Evolutionary conservation across 2,888 invertebrate genomes (phyloP), one percentile per base, ranked within the genome.

Genomic region (Drosophila austrosaltans): DNA sequence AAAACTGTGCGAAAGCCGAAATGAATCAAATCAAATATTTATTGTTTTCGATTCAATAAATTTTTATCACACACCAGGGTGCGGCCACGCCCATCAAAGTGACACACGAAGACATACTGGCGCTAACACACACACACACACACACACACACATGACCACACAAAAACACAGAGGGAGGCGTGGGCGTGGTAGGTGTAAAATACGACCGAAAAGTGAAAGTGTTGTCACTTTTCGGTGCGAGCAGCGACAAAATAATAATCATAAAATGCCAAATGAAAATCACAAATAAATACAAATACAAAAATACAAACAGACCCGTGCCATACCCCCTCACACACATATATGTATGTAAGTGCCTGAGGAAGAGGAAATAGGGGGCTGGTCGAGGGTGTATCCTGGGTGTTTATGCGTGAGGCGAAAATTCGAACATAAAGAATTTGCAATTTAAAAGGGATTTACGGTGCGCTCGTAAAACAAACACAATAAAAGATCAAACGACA

Each of bases 401-500:
- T 56, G 68, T 74, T 73, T 73, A 67, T 69, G 64, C 44, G 65
- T 62, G 65, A 66, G 76, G 64, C 81, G 60, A 88, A 82, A 86
- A 75, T 75, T 83, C 81, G 78, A 81, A 80, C 88, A 86, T 88
- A 88, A 87, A 88, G 88, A 84, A 88, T 84, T 88, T 88, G 88
- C 89, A 85, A 85, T 88, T 88, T 88, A 80, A 85, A 85, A 84
- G 88, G 85, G 85, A 85, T 85, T 88, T 88, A 85, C 85, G 72
- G 80, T 61, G 75, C 70, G 36, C 81, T 85, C 85, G 89, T 88
- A 85, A 88, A 85, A 88, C 84, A 86, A 88, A 85, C 87, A 80
- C 89, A 85, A 85, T 88, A 87, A 85, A 88, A 85, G 87, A 85
- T 85, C 85, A 85, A 85, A 85, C 87, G 89, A 81, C 87, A 80